Evolutionary conservation across 2,797 vertebrate genomes (phyloP).

Genomic region (Helarctos malayanus): DNA sequence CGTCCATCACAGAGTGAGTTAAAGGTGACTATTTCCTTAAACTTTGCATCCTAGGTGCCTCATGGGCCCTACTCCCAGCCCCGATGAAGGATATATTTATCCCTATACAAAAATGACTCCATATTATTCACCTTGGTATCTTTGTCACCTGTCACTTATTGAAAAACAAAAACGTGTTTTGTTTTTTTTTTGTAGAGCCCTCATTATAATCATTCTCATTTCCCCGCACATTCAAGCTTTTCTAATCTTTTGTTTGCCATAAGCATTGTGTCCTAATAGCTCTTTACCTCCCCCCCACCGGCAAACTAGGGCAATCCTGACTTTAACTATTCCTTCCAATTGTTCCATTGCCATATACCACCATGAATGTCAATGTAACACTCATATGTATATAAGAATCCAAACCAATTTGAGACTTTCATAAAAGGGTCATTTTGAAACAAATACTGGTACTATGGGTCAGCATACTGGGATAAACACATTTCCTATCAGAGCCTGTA

Average conservation of each 20-base stretch:
- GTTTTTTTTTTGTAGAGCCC: not conserved
- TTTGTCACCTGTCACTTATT: not conserved
- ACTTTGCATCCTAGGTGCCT: not conserved
- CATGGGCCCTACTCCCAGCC: not conserved
- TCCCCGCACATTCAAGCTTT: not conserved
- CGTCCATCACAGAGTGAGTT: not conserved
- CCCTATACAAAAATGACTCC: not conserved
- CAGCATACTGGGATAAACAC: not conserved
- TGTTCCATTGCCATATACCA: not conserved
- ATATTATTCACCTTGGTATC: not conserved
- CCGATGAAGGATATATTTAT: not conserved
- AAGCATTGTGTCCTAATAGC: not conserved
- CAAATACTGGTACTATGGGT: not conserved
- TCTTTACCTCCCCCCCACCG: not conserved
- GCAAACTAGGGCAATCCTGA: not conserved
- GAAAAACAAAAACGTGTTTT: not conserved
- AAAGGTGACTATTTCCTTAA: not conserved
- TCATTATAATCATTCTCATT: not conserved
- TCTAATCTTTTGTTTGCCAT: not conserved
- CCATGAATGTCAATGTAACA: not conserved
- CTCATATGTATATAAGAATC: not conserved
- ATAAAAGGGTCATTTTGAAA: constrained; percentile 37
- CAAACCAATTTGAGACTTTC: not conserved
- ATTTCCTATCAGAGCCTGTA: not conserved
- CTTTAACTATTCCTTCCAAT: not conserved